A percentile compares a stretch with the other conserved stretches of the same genome.
Conservation (phyloP, 2,888 invertebrate species). For the Nymphalis polychloros region DNA sequence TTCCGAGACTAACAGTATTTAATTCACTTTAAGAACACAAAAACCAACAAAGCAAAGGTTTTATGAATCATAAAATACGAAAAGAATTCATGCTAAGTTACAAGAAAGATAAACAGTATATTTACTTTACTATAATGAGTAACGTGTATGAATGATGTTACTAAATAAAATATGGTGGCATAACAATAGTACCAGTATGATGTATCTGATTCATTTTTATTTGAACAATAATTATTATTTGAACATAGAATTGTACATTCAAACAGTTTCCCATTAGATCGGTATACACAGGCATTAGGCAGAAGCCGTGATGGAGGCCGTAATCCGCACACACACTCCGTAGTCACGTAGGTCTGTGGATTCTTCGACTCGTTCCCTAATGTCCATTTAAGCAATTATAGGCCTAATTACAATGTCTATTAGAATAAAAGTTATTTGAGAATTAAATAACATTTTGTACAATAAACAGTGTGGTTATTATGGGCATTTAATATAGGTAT, state of each 20-base stretch:
- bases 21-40: no score
- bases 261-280: conserved; percentile 31
- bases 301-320: conserved; percentile 39
- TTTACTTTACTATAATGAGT: neutral
- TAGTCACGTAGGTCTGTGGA: conserved; percentile 45
- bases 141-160: neutral
- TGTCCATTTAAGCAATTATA: conserved; percentile 36
- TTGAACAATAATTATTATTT: conserved; percentile 7
- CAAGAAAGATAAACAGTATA: no score
- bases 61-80: no score
- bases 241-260: conserved; percentile 18
- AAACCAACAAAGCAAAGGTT: no score
- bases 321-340: conserved; percentile 46
- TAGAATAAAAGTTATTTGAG: conserved; percentile 15
- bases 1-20: no score
- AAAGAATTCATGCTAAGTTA: no score
- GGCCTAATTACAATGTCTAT: conserved; percentile 25
- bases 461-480: neutral
- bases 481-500: neutral
- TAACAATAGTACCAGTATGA: neutral
- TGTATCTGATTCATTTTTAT: conserved; percentile 1
- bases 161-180: neutral
- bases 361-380: conserved; percentile 38
- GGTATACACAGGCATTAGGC: conserved; percentile 41
- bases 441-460: conserved; percentile 14